A percentile compares a stretch with the other conserved stretches of the same genome.
Conservation (phyloP, 1,140 invertebrate species). For the Argopecten irradians region DNA sequence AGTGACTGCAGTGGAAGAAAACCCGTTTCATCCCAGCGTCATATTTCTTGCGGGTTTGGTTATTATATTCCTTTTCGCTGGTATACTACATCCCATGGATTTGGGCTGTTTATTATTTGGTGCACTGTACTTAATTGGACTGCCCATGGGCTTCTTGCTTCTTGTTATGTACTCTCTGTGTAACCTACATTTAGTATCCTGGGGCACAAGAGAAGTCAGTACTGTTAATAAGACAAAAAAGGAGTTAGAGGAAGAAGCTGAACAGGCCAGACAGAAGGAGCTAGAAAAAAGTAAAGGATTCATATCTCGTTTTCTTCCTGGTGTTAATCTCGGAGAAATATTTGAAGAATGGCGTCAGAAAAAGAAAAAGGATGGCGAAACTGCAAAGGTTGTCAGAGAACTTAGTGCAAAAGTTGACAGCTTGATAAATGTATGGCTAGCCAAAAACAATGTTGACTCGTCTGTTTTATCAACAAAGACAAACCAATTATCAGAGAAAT, state of each 20-base stretch:
- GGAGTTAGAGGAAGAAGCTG: not conserved
- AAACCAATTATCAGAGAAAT: not conserved
- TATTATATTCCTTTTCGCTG: slow-evolving; percentile 97
- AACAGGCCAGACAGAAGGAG: not conserved
- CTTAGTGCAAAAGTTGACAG: not conserved
- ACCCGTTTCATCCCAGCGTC: no score
- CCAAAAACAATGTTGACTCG: not conserved
- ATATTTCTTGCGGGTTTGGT: no score
- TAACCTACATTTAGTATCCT: slow-evolving; percentile 97
- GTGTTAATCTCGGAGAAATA: not conserved
- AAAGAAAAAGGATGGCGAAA: slow-evolving; percentile 8
- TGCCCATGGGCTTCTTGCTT: slow-evolving; percentile 98
- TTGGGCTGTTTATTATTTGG: slow-evolving; percentile 97
- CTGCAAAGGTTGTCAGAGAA: not conserved
- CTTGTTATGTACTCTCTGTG: slow-evolving; percentile 97
- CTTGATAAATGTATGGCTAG: not conserved
- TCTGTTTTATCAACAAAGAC: not conserved
- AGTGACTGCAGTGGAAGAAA: slow-evolving; percentile 60
- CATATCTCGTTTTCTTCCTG: not conserved
- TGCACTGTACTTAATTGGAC: slow-evolving; percentile 94
- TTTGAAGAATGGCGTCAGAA: slow-evolving; percentile 1
- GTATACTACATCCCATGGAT: slow-evolving; percentile 98
- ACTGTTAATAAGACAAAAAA: not conserved
- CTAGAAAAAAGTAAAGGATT: not conserved
- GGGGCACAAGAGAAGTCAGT: slow-evolving; percentile 97